phyloP scores from a whole-genome alignment of 2,113 vertebrate species.

The Atlantisia rogersi region DNA sequence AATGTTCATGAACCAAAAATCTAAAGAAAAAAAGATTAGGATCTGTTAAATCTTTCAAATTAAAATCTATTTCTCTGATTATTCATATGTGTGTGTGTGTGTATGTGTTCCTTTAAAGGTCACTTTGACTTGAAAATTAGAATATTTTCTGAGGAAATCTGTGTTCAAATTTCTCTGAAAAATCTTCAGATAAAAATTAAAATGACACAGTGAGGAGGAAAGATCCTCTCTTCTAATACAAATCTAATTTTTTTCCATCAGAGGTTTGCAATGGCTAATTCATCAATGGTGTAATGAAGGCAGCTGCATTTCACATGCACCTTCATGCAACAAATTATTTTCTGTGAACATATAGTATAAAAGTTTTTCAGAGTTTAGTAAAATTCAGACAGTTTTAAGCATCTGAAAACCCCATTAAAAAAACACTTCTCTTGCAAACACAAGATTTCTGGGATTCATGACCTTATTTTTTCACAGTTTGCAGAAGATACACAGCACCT shows the following conservation, averaged over 20 bases:
- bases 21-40: neutral
- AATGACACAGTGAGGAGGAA: neutral
- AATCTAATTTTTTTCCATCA: neutral
- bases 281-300: neutral
- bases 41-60: neutral
- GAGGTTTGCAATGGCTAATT: neutral
- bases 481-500: neutral
- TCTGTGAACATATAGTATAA: neutral
- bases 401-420: neutral
- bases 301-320: neutral
- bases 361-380: neutral
- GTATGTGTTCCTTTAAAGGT: no score
- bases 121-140: neutral
- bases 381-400: neutral
- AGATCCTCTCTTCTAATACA: neutral
- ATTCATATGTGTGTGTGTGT: fast-evolving
- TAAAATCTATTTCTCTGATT: neutral
- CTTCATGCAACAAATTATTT: neutral
- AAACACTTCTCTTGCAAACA: neutral
- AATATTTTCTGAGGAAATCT: neutral
- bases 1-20: neutral
- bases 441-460: neutral
- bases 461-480: neutral
- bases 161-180: neutral
- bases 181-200: neutral